Base-by-base conservation (phyloP, 2,113 vertebrate species). In the Trinectes maculatus region DNA sequence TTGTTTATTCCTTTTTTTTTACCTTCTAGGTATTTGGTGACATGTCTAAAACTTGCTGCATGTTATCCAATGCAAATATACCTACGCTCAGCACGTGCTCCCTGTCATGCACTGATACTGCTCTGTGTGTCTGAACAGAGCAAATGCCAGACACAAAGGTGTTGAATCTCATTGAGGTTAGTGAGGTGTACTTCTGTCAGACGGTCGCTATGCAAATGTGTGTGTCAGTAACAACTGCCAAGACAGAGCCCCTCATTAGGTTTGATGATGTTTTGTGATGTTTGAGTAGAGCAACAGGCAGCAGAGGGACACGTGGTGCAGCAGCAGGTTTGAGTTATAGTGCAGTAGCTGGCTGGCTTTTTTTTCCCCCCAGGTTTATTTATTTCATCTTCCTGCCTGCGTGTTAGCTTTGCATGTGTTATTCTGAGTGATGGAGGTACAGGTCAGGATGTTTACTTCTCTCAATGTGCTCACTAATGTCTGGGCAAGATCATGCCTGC, bases 401-500 rank as follows among this genome's bases (percentile, higher is more conserved):
- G 13, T 63, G 59, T 69, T 61, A 67, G 61, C 18, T 28, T 80
- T 76, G 33, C 54, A 63, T 52, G 42, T 12, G 22, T 48, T 48
- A 31, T 2, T 52, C 56, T 68, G 55, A 84, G 61, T 54, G 64
- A 81, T 66, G 61, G 42, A 66, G 63, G 68, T 55, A 74, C 29
- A 74, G 71, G 42, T 58, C 80, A 70, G 83, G 85, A 89, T 89
- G 86, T 90, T 90, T 91, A 82, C 63, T 21, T 79, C 84, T 84
- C 53, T n/a, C 24, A 22, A 74, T 49, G n/a, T 39, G 26, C 61
- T 82, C 53, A 70, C 42, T 68, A 34, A 71, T 13, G 47, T 82
- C 80, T 79, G 71, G 55, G 19, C 48, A 52, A 37, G 43, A 44
- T 77, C 52, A 52, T 36, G 21, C 19, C 69, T 52, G 49, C 68